These are phyloP conservation scores for Marmota monax DNA, from an alignment of 2,113 vertebrate genomes.

Conservation along the genomic window DNA sequence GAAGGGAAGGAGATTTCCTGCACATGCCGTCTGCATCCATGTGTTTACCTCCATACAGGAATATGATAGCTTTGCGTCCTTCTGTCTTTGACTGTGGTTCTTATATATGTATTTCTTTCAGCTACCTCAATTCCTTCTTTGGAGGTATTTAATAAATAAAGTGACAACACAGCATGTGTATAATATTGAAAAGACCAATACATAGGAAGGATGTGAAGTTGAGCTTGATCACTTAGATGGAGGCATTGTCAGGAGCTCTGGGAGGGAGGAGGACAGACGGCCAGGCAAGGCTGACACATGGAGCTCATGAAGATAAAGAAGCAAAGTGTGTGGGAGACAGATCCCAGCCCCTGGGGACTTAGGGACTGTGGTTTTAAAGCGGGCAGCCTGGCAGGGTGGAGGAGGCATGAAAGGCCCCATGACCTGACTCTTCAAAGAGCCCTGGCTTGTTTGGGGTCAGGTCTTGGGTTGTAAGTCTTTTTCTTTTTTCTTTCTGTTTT, in stretches of 20 bases:
- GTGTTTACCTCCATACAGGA: not conserved
- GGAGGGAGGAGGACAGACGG: not conserved
- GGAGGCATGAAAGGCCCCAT: not conserved
- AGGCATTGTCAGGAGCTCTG: not conserved
- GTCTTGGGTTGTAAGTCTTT: not conserved
- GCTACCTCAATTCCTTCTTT: not conserved
- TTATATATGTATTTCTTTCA: not conserved
- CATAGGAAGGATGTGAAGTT: not conserved
- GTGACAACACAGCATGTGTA: not conserved
- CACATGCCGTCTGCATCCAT: accelerated
- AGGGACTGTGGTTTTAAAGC: not conserved
- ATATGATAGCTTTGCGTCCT: not conserved
- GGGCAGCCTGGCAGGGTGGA: not conserved
- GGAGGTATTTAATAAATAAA: not conserved
- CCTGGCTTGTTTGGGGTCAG: not conserved
- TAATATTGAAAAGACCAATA: not conserved
- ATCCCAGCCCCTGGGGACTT: not conserved
- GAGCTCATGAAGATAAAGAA: not conserved
- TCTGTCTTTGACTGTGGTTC: not conserved
- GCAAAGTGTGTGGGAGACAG: not conserved
- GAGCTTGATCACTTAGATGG: not conserved
- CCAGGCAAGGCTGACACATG: not conserved
- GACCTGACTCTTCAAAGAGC: not conserved
- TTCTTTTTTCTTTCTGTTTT: not conserved
- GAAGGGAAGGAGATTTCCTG: not conserved